Base-by-base conservation (phyloP, 2,797 vertebrate genomes). In the Stomatorhinus walkeri region DNA sequence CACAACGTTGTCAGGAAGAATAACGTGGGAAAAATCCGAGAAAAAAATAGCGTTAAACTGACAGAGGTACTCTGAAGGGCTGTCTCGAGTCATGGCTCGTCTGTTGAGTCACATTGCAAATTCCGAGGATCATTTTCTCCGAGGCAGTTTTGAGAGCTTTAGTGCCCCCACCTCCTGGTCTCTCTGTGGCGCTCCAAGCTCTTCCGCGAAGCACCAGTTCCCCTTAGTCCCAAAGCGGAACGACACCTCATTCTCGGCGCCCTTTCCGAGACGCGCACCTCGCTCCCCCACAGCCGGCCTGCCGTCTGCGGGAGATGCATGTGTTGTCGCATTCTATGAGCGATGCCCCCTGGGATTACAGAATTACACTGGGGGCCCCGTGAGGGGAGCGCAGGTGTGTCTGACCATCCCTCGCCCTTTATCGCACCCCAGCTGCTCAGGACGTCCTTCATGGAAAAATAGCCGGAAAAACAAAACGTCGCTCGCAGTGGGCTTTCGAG, bases 281-380 rank as follows among this genome's bases (percentile, higher is more conserved):
- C 24, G 10, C 46, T 52, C 22, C 2, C 56, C 14, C n/a, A 10
- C 12, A 28, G 9, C 22, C 0, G 72, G 85, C 48, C 46, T 19
- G n/a, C 40, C 7, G 16, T 51, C 51, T 12, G 19, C 1, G 46
- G 19, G 43, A 43, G 72, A 28, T n/a, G 43, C 14, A n/a, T 51
- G 81, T 84, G 48, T 64, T 87, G 51, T 14, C 81, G 54, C 14
- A 36, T 68, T 51, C 7, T 85, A 56, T 32, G 88, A 83, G 89
- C 88, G 90, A 81, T 91, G 89, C 85, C 8, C 51, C 72, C 19
- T 32, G 0, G 51, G 43, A 90, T 91, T 91, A 91, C 89, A 90
- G 54, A 54, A 79, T 89, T 91, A 88, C 81, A 43, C 64, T 10
- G 24, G 54, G 52, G 83, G 89, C 61, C 61, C 90, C 90, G 85